These are phyloP conservation scores for Sebastes oblongus DNA, from an alignment of 2,797 vertebrate genomes.

Conservation along the genomic window DNA sequence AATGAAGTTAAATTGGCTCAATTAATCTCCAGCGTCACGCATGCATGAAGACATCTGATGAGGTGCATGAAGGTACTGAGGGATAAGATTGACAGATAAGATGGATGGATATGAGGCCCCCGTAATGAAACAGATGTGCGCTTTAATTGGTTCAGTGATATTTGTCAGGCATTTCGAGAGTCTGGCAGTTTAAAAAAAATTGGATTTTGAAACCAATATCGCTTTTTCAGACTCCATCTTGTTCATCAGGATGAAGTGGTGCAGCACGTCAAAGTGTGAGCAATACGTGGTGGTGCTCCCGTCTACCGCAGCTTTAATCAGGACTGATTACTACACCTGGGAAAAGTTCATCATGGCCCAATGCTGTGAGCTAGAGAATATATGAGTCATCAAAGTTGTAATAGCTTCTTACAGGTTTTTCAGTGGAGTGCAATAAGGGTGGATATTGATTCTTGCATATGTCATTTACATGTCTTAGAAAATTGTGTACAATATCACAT, in stretches of 20 bases:
- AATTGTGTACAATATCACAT: background rate
- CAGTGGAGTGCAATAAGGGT: background rate
- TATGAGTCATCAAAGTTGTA: slow-evolving; percentile 2
- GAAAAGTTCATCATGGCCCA: slow-evolving; percentile 35
- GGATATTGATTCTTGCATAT: background rate
- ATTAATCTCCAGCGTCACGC: slow-evolving; percentile 60
- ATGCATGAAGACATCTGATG: slow-evolving; percentile 54
- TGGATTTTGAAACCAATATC: slow-evolving; percentile 64
- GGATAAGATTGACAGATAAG: slow-evolving; percentile 75
- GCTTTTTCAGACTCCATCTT: slow-evolving; percentile 44
- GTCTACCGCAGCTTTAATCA: slow-evolving; percentile 37
- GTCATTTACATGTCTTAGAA: too few species aligned
- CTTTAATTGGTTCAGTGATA: slow-evolving; percentile 80
- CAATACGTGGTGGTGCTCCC: background rate
- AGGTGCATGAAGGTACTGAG: slow-evolving; percentile 41
- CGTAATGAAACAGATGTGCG: slow-evolving; percentile 82
- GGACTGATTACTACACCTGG: slow-evolving; percentile 46
- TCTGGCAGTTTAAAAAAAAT: slow-evolving; percentile 63
- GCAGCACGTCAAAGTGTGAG: slow-evolving; percentile 42
- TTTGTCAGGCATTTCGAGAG: slow-evolving; percentile 59
- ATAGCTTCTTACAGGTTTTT: background rate
- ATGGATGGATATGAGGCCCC: slow-evolving; percentile 73
- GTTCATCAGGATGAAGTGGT: slow-evolving; percentile 52
- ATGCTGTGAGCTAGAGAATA: slow-evolving; percentile 18
- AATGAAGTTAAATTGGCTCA: slow-evolving; percentile 63